Evolutionary conservation across 2,113 vertebrate species (phyloP).

Genomic region (Lichenostomus cassidix): DNA sequence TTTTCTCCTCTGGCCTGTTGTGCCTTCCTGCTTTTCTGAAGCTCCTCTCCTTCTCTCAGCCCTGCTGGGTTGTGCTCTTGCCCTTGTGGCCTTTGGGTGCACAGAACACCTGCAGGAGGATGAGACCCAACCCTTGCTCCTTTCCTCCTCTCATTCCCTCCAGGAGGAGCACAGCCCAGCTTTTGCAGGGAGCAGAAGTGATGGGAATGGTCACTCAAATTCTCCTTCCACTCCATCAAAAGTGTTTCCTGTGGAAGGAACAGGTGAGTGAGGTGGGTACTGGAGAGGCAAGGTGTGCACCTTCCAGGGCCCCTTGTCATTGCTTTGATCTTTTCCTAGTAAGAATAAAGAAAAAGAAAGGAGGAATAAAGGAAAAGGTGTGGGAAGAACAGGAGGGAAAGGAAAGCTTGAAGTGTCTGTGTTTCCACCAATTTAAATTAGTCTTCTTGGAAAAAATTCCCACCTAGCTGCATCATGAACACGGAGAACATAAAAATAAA

Average conservation of each 20-base stretch:
- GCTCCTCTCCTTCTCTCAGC: background rate
- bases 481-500: background rate
- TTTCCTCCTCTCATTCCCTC: background rate
- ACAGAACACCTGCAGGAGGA: background rate
- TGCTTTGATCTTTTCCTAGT: background rate
- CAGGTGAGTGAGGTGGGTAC: background rate
- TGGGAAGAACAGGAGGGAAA: background rate
- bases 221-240: background rate
- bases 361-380: background rate
- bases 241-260: accelerated
- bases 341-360: background rate
- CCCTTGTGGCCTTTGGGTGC: background rate
- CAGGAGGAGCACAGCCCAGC: background rate
- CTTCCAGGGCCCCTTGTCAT: accelerated
- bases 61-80: background rate
- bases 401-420: background rate
- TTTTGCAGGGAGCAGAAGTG: background rate
- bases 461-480: background rate
- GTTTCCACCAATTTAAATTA: background rate
- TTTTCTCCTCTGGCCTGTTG: constrained; percentile 51
- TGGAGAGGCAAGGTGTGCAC: background rate
- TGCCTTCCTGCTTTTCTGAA: background rate
- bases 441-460: background rate
- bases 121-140: background rate
- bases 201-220: background rate